Evolutionary conservation across 2,888 invertebrate genomes (phyloP).

Genomic region (Tenthredo amoena): DNA sequence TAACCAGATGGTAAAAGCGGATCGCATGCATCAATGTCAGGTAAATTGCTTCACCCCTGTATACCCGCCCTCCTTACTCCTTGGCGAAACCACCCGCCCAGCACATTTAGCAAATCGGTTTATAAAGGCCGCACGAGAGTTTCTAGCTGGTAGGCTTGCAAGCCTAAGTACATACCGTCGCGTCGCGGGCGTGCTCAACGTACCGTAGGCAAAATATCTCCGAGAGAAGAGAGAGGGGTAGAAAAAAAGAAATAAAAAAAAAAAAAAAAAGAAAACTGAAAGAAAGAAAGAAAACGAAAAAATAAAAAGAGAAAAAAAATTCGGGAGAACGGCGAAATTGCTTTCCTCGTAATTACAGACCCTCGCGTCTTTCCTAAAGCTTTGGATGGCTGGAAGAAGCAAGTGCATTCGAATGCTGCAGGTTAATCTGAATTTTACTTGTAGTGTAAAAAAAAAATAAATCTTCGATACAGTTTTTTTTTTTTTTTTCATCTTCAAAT

Average conservation of each 20-base stretch:
- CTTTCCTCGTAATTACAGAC: conserved; percentile 38
- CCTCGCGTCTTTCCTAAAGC: neutral
- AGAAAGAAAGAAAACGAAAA: neutral
- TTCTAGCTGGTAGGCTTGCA: conserved; percentile 26
- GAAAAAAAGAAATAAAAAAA: neutral
- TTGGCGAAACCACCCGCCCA: conserved; percentile 6
- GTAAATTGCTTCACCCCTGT: conserved; percentile 61
- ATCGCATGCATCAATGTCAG: conserved; percentile 64
- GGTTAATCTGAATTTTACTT: neutral
- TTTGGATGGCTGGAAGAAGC: conserved; percentile 11
- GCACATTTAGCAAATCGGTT: conserved; percentile 55
- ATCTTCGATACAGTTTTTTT: neutral
- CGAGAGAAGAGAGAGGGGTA: neutral
- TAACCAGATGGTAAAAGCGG: conserved; percentile 63
- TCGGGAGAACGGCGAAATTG: conserved; percentile 12
- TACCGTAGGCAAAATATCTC: conserved; percentile 25
- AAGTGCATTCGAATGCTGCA: conserved; percentile 1
- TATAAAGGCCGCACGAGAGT: conserved; percentile 44
- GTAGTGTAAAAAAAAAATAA: neutral
- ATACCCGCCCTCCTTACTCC: conserved; percentile 15
- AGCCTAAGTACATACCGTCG: neutral
- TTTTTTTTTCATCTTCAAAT: neutral
- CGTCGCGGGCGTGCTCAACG: conserved; percentile 4
- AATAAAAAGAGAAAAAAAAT: neutral
- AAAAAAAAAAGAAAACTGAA: neutral